Percentiles rank a stretch among this genome's conserved stretches.
Evolutionary conservation across 1,140 invertebrate species (phyloP).

Genomic region (Drosophila jambulina): DNA sequence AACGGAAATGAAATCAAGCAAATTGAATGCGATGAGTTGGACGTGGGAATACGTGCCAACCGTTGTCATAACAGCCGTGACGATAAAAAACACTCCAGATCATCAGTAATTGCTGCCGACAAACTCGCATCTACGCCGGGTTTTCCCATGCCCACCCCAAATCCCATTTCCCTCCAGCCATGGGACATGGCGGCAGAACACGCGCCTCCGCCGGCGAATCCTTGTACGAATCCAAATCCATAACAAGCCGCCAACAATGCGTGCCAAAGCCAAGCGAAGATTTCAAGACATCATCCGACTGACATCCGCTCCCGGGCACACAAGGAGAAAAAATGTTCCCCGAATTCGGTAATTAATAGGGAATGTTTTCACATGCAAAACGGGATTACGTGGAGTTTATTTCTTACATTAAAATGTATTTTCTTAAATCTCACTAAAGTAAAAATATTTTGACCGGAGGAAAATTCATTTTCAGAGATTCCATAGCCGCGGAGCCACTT

Average conservation of each 20-base stretch:
- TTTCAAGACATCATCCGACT: slow-evolving; percentile 52
- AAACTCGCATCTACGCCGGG: slow-evolving; percentile 56
- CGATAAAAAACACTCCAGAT: slow-evolving; percentile 78
- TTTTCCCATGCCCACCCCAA: background rate
- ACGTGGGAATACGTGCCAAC: slow-evolving; percentile 80
- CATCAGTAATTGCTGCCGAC: slow-evolving; percentile 78
- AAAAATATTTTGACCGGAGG: background rate
- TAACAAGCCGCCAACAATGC: slow-evolving; percentile 53
- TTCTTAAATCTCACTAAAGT: background rate
- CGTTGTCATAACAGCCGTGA: slow-evolving; percentile 62
- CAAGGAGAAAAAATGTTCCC: background rate
- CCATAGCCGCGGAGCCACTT: background rate
- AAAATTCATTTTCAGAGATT: background rate
- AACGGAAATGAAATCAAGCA: slow-evolving; percentile 79
- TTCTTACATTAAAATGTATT: background rate
- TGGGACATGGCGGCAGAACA: slow-evolving; percentile 32
- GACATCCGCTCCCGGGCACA: slow-evolving; percentile 20
- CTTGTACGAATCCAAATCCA: slow-evolving; percentile 38
- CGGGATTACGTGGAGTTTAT: too few species aligned
- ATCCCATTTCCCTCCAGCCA: slow-evolving; percentile 2
- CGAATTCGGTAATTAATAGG: background rate
- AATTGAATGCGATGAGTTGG: slow-evolving; percentile 80
- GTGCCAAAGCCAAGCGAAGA: slow-evolving; percentile 49
- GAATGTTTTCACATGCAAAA: background rate
- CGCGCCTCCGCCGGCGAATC: slow-evolving; percentile 37